Base-by-base conservation (phyloP, 2,888 invertebrate genomes). In the Aporophyla lueneburgensis region DNA sequence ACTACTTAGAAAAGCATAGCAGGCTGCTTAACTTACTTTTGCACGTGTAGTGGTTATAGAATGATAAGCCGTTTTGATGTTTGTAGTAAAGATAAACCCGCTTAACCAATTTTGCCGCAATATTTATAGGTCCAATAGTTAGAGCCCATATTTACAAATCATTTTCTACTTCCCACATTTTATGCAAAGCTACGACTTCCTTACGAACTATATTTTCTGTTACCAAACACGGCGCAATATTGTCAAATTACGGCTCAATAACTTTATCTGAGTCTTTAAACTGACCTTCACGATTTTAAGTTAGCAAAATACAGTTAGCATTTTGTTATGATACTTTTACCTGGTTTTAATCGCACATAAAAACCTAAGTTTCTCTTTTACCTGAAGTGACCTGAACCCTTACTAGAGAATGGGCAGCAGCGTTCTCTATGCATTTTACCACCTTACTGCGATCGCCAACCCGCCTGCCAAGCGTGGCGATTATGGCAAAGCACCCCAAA, bases 231-330 rank as follows among this genome's bases (percentile, higher is more conserved):
- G 62, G n/a, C 21, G 21, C 21, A 51, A 63, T 62, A 27, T 51
- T 40, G 24, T 49, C 49, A 79, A 74, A 56, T 49, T 62, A 33
- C 10, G 51, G 21, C 14, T 46, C 9, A 53, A 59, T 46, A 21
- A 10, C 53, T 62, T 24, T 54, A 49, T 21, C 46, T n/a, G 24
- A 40, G 68, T 33, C 24, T 53, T 46, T 21, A 24, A 51, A 51
- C 21, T 56, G 16, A 77, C 21, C 21, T 73, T 53, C 14, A 24
- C 7, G 21, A 33, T 33, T 59, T 43, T 10, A 24, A 49, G 27
- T 33, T 53, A 24, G 24, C 16, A 46, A 33, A 33, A 33, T 33
- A 33, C 33, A 33, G 3, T 33, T 33, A 33, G 53, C 33, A 33
- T 56, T 21, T 49, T 49, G 21, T n/a, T 27, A 65, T 53, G 10